Evolutionary conservation across 64 coral and sea anemone genomes (phyloP).

Genomic region (Anthopleura sola): DNA sequence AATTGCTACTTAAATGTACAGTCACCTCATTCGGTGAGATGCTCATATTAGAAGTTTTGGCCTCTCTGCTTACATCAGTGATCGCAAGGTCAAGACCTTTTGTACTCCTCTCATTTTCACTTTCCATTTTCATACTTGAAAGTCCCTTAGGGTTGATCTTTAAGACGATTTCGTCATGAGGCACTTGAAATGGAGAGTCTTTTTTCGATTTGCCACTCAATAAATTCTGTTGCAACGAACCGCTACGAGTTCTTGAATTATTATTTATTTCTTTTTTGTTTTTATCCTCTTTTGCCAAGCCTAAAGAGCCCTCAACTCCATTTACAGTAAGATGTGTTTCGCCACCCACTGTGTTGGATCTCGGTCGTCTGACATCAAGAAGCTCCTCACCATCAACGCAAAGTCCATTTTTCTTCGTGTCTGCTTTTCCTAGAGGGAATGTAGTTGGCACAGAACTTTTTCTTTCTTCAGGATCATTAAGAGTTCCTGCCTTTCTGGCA

Average conservation of each 20-base stretch:
- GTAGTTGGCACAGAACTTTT: constrained; percentile 28
- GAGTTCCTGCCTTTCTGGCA: constrained; percentile 21
- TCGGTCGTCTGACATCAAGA: not conserved
- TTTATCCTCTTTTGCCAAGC: not conserved
- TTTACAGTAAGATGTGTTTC: not conserved
- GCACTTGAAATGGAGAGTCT: not conserved
- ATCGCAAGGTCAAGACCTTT: constrained; percentile 8
- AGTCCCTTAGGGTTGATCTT: constrained; percentile 3
- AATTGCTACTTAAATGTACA: not conserved
- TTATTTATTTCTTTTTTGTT: constrained; percentile 7
- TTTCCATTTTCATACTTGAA: not conserved
- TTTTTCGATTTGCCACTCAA: not conserved
- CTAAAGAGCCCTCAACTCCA: not conserved
- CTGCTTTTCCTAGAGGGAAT: not conserved
- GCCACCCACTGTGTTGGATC: not conserved
- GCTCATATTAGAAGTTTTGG: not conserved
- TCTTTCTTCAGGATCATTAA: constrained; percentile 21
- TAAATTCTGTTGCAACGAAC: not conserved
- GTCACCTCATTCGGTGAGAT: not conserved
- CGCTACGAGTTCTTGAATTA: not conserved
- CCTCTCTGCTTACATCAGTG: not conserved
- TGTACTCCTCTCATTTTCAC: not conserved
- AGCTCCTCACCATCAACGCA: not conserved
- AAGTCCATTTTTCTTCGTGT: not conserved
- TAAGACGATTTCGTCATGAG: constrained; percentile 1